Base-by-base conservation (phyloP, 30 jellyfish, hydroid and myxozoan species). In the Aurelia aurita region DNA sequence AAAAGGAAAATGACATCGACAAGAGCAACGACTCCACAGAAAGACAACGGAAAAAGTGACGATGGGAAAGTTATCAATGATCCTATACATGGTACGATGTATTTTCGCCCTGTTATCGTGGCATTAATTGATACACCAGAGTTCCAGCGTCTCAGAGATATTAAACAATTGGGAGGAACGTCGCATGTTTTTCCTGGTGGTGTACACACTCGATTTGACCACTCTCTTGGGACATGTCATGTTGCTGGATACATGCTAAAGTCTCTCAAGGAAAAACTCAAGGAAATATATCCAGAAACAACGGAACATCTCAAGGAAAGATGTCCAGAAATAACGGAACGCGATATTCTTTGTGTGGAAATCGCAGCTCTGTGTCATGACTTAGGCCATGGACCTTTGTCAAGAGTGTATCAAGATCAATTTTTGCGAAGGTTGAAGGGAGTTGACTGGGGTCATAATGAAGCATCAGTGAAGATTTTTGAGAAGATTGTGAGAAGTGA, bases 331-430 rank as follows among this genome's bases (percentile, higher is more conserved):
- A 39, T 81, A 22, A 68, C 66, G 8, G 78, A 67, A 43, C 32
- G 58, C 21, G 47, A 20, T 21, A 9, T 54, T 26, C 18, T n/a
- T 3, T 75, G 81, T 18, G 70, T 86, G 26, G 74, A 64, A 34
- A 44, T 86, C 21, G 96, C 89, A 10, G 96, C 89, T 3, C 26
- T 86, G 70, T 74, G 88, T 45, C 96, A 86, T 39, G 90, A 86
- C 46, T 47, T 86, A 39, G 96, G 96, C 58, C 96, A 86, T 27
- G 96, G 96, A 18, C 89, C 96, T 2, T 86, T 86, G n/a, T 86
- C 96, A 53, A 18, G 84, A 23, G 72, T 86, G 13, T 86, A 72
- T 21, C 72, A 76, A 32, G 83, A 72, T 34, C 84, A 61, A 26
- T 77, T 64, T 67, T 32, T 81, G 47, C 49, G 78, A 26, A 27